Evolutionary conservation across 2,113 vertebrate genomes (phyloP).

Genomic region (Neoarius graeffei): DNA sequence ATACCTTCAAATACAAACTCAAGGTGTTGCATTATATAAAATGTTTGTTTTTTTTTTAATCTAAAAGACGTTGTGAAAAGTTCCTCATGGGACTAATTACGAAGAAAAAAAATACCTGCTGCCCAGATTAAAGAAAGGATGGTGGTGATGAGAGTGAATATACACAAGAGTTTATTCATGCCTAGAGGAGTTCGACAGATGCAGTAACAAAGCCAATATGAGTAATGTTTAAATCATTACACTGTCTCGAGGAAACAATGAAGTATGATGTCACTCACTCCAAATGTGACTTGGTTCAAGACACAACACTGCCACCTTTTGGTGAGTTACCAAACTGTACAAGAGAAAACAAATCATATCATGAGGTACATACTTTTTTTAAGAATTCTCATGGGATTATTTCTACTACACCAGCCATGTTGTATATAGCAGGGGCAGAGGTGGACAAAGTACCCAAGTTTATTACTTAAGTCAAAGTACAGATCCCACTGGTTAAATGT

Average conservation of each 20-base stretch:
- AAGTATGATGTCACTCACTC: neutral
- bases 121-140: conserved; percentile 10
- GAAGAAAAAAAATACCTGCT: neutral
- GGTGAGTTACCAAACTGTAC: neutral
- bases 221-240: neutral
- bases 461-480: too few species aligned
- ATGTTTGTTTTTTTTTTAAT: too few species aligned
- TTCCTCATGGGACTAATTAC: neutral
- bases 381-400: neutral
- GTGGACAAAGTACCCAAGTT: too few species aligned
- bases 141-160: neutral
- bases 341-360: neutral
- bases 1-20: neutral
- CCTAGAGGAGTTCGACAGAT: neutral
- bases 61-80: neutral
- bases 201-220: neutral
- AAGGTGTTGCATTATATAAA: neutral
- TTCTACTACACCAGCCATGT: neutral
- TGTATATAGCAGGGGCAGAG: too few species aligned
- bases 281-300: neutral
- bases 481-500: too few species aligned
- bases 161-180: neutral
- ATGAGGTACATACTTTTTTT: neutral
- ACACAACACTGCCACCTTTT: neutral
- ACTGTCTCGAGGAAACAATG: neutral